Percentiles rank a stretch among this genome's conserved stretches.
Evolutionary conservation across 2,888 invertebrate species (phyloP).

Genomic region (Coleophora deauratella): DNA sequence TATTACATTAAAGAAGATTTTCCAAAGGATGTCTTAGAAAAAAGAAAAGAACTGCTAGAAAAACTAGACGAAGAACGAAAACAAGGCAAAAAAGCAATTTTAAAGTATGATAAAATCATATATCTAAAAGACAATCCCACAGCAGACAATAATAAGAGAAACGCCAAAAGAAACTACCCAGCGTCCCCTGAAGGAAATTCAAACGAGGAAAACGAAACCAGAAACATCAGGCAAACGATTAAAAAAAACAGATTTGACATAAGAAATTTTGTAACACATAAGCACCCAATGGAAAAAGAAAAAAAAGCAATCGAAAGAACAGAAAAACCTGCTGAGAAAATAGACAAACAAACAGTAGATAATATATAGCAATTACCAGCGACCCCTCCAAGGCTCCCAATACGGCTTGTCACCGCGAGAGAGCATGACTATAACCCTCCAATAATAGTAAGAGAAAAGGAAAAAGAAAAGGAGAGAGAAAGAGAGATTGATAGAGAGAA

Average conservation of each 20-base stretch:
- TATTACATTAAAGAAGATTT: slow-evolving; percentile 17
- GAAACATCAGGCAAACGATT: slow-evolving; percentile 5
- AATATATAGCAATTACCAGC: no score
- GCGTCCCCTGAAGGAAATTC: slow-evolving; percentile 11
- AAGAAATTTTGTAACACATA: slow-evolving; percentile 4
- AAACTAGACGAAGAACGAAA: slow-evolving; percentile 14
- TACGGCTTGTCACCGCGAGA: no score
- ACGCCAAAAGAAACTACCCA: slow-evolving; percentile 13
- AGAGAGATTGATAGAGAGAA: no score
- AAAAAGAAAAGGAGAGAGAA: no score
- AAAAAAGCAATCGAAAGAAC: slow-evolving; percentile 4
- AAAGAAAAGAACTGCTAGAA: slow-evolving; percentile 15
- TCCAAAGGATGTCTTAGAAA: slow-evolving; percentile 17
- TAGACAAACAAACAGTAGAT: no score
- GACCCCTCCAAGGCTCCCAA: no score
- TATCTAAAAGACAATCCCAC: slow-evolving; percentile 10
- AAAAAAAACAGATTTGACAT: slow-evolving; percentile 10
- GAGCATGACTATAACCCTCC: no score
- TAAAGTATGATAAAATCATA: slow-evolving; percentile 17
- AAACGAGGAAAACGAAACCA: no score
- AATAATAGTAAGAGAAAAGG: no score
- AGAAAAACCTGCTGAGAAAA: neutral
- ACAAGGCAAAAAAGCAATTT: slow-evolving; percentile 15
- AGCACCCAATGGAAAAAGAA: slow-evolving; percentile 4
- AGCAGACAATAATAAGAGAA: slow-evolving; percentile 5